phyloP scores from a whole-genome alignment of 1,140 invertebrate genomes.

The Mycetomoellerius zeteki region DNA sequence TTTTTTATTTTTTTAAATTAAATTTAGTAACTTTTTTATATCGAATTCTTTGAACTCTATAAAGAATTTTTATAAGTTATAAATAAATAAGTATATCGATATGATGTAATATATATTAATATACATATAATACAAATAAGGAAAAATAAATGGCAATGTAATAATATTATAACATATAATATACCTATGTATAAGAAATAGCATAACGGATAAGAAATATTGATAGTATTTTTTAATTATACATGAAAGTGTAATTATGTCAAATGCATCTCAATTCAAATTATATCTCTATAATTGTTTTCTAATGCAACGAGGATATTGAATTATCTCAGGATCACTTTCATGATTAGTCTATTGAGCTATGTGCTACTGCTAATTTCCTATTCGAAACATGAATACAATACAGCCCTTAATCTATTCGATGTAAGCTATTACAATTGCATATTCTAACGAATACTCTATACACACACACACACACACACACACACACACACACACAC shows the following conservation, averaged over 20 bases:
- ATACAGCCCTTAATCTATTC: constrained; percentile 16
- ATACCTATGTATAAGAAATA: too few species aligned
- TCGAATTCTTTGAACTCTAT: not conserved
- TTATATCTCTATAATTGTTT: constrained; percentile 11
- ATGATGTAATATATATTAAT: too few species aligned
- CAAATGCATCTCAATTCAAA: not conserved
- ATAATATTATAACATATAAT: too few species aligned
- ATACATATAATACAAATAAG: not conserved
- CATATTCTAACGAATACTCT: not conserved
- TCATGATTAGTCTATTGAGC: constrained; percentile 36
- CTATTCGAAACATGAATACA: constrained; percentile 28
- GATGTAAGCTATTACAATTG: not conserved
- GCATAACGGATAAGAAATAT: not conserved
- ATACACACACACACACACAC: too few species aligned
- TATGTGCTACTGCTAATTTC: constrained; percentile 5
- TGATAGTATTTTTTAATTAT: not conserved
- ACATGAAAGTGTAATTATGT: not conserved
- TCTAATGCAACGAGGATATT: not conserved
- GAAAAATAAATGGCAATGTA: not conserved
- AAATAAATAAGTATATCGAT: not conserved
- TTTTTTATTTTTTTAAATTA: not conserved
- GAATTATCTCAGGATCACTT: constrained; percentile 28
- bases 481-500: too few species aligned
- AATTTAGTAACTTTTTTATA: not conserved
- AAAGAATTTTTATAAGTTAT: not conserved